These are phyloP conservation scores for Eurytoma californica DNA, from an alignment of 2,888 invertebrate species.

Conservation along the genomic window DNA sequence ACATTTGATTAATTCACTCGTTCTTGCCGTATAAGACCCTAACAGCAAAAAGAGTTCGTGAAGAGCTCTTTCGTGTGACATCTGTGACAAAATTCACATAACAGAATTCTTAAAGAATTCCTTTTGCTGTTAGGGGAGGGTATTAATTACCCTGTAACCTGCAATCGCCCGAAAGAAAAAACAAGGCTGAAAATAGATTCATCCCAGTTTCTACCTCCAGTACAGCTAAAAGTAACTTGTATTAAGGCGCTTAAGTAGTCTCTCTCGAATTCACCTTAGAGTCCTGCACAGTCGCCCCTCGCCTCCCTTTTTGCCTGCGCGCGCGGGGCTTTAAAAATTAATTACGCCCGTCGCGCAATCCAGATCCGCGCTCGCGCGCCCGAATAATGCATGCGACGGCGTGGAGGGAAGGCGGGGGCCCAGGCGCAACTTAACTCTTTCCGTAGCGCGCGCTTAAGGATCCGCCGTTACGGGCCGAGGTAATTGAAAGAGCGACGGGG, in stretches of 20 bases:
- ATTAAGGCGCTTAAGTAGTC: conserved; percentile 47
- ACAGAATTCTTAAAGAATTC: too few species aligned
- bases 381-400: conserved; percentile 42
- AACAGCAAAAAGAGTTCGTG: too few species aligned
- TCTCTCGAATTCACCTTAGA: conserved; percentile 36
- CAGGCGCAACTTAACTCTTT: conserved; percentile 17
- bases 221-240: conserved; percentile 38
- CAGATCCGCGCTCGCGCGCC: conserved; percentile 30
- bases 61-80: too few species aligned
- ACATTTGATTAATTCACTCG: too few species aligned
- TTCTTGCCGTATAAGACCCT: too few species aligned
- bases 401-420: neutral
- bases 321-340: conserved; percentile 55
- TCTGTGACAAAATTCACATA: too few species aligned
- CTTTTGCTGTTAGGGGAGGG: too few species aligned
- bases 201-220: neutral
- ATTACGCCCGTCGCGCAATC: conserved; percentile 55
- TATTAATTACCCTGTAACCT: too few species aligned
- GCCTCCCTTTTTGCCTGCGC: neutral
- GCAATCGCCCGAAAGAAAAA: neutral
- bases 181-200: too few species aligned
- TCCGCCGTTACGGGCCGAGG: neutral
- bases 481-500: conserved; percentile 20
- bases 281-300: neutral
- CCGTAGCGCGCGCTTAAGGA: neutral